A percentile compares a stretch with the other conserved stretches of the same genome.
phyloP scores from a whole-genome alignment of 2,797 vertebrate species.

The Eulemur rubriventer region DNA sequence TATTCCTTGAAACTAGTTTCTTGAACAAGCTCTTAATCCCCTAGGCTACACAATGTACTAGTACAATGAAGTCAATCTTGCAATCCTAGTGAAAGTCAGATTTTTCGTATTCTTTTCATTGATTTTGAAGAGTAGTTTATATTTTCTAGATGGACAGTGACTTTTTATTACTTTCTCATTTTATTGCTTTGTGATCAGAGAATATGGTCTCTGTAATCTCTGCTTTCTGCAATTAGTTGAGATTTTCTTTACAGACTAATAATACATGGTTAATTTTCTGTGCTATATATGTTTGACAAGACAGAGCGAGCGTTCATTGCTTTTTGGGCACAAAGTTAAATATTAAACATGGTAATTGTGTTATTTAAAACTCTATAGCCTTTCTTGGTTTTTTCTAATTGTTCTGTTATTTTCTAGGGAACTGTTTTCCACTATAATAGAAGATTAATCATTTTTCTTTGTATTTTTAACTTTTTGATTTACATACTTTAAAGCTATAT shows the following conservation, averaged over 20 bases:
- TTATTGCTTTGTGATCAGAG: conserved; percentile 21
- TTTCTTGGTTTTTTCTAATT: conserved; percentile 47
- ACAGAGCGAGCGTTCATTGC: background rate
- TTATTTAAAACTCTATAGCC: conserved; percentile 42
- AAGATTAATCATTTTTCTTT: conserved; percentile 15
- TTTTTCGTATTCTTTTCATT: background rate
- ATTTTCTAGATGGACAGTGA: background rate
- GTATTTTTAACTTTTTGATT: conserved; percentile 12
- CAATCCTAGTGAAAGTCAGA: background rate
- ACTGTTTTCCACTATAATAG: background rate
- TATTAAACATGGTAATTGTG: conserved; percentile 9
- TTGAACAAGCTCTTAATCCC: background rate
- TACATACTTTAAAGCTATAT: background rate
- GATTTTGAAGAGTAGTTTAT: conserved; percentile 18
- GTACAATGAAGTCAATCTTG: background rate
- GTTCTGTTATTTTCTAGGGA: conserved; percentile 34
- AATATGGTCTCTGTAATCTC: background rate
- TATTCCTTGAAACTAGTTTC: background rate
- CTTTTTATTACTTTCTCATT: conserved; percentile 25
- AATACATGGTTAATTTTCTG: conserved; percentile 35
- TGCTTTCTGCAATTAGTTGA: conserved; percentile 25
- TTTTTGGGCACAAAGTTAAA: background rate
- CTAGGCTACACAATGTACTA: background rate
- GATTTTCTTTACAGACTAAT: conserved; percentile 28
- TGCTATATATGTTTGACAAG: conserved; percentile 34